Evolutionary conservation across 2,888 invertebrate genomes (phyloP).

Genomic region (Eurytoma adleriae): DNA sequence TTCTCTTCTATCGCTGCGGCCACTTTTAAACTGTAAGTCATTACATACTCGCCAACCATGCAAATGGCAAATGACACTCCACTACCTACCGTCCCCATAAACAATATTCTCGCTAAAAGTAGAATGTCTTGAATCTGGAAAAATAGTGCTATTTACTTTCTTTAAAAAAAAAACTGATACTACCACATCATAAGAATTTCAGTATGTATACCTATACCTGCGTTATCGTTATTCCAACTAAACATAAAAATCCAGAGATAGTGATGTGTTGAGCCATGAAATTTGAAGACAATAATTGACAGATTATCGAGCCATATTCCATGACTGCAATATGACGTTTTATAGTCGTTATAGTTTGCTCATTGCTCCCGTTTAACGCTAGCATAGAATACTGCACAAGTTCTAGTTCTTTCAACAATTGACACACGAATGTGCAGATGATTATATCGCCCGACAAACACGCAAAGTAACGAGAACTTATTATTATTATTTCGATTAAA

Average conservation of each 20-base stretch:
- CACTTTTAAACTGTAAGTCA: not conserved
- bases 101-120: not conserved
- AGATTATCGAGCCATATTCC: slow-evolving; percentile 12
- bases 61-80: not conserved
- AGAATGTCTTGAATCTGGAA: not conserved
- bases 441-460: not conserved
- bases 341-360: not conserved
- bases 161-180: not conserved
- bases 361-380: not conserved
- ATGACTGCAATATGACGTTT: slow-evolving; percentile 1
- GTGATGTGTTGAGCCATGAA: slow-evolving; percentile 11
- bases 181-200: not conserved
- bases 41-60: slow-evolving; percentile 12
- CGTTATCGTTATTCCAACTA: not conserved
- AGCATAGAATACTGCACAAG: not conserved
- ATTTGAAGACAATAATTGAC: not conserved
- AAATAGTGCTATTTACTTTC: not conserved
- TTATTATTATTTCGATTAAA: not conserved
- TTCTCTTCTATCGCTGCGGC: not conserved
- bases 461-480: not conserved
- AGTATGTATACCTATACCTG: not conserved
- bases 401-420: slow-evolving; percentile 11
- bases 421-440: slow-evolving; percentile 19
- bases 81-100: not conserved
- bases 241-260: not conserved